These are phyloP conservation scores for Aphelocoma californica DNA, from an alignment of 2,797 vertebrate species.

Conservation along the genomic window DNA sequence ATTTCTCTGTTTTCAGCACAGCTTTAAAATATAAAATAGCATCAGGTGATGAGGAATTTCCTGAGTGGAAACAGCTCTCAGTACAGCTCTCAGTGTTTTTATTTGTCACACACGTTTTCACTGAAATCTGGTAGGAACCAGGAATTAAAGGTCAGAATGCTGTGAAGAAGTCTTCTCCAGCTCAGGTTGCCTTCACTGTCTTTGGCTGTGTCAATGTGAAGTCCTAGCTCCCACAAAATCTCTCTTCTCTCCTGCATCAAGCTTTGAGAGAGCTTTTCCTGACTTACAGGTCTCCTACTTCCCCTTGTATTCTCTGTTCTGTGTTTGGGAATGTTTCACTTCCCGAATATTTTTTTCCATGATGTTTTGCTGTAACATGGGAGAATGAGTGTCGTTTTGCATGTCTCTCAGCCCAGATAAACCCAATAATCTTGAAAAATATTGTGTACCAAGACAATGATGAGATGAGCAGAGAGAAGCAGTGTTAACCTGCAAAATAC, in stretches of 20 bases:
- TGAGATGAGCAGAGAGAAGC: background rate
- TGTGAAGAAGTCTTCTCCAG: background rate
- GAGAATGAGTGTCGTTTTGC: background rate
- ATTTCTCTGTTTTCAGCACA: background rate
- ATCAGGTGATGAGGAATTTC: background rate
- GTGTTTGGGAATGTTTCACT: background rate
- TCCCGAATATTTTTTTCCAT: background rate
- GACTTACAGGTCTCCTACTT: background rate
- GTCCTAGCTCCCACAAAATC: background rate
- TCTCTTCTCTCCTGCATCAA: background rate
- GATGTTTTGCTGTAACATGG: background rate
- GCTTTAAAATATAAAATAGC: background rate
- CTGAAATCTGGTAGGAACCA: background rate
- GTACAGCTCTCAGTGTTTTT: background rate
- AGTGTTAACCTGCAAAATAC: background rate
- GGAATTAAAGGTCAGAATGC: background rate
- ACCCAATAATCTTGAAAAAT: background rate
- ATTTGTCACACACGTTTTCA: background rate
- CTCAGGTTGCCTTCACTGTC: background rate
- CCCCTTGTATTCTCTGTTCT: background rate
- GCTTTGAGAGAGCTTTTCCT: background rate
- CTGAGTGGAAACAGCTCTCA: no score
- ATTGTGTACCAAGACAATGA: background rate
- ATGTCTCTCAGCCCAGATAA: background rate
- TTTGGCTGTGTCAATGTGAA: background rate